Base-by-base conservation (phyloP, 2,113 vertebrate genomes). In the Nansenia antarctica region DNA sequence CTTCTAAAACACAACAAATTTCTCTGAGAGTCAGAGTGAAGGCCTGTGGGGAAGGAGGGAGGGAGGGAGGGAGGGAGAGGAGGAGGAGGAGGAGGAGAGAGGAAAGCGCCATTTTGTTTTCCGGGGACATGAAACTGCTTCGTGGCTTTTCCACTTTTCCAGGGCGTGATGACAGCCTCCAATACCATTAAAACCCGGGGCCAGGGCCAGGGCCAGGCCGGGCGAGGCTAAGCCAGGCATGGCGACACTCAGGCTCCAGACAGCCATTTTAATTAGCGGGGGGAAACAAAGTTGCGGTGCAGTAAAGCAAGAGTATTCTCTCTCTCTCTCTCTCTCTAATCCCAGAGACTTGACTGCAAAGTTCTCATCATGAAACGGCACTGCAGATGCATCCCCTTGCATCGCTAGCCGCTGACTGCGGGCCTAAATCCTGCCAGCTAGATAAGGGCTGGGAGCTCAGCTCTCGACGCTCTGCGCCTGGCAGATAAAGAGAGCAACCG, bases 181-280 rank as follows among this genome's bases (percentile, higher is more conserved):
- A 62, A 24, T 66, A 74, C 26, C 26, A 64, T 80, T 55, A 62
- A 31, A 26, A 32, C 11, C 9, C n/a, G n/a, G 6, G 35, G 35
- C 35, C 26, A 26, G 34, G 24, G 22, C 37, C 26, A 62, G n/a
- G n/a, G 26, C 3, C 14, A 32, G 57, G 27, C 57, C 34, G 24
- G 34, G 22, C 35, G 11, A 39, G 35, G 26, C 3, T 12, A 32
- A 29, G 27, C 57, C 34, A 12, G 34, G 22, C 35, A 5, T 22
- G 35, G 45, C n/a, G n/a, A 49, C 45, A 49, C 45, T 14, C 45
- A 0, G 74, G 82, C 80, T 83, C 70, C 75, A 80, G 73, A 68
- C 76, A 59, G 67, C 30, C 68, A 66, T 87, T 86, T 86, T 87
- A 86, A 86, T 90, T 84, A 86, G 80, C 79, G 32, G 66, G 32